Percentiles rank a stretch among this genome's conserved stretches.
Conservation (phyloP, 1,140 invertebrate species). For the Dendrolimus punctatus region DNA sequence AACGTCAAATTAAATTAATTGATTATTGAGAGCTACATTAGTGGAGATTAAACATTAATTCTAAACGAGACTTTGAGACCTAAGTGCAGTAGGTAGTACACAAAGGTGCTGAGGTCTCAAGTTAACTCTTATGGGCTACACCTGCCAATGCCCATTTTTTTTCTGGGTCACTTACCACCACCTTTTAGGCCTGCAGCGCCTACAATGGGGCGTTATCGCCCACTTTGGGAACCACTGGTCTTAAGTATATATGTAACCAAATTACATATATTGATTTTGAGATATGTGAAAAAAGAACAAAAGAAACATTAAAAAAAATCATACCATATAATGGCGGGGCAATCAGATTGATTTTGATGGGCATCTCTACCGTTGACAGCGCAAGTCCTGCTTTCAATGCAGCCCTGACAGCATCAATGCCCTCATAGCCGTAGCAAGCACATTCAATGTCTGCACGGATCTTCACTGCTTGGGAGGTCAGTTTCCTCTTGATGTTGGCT, state of each 20-base stretch:
- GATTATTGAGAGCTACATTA: too few relatives aligned
- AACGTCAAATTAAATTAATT: too few relatives aligned
- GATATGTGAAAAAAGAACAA: background rate
- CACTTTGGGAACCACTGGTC: too few relatives aligned
- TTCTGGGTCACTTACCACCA: too few relatives aligned
- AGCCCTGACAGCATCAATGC: slow-evolving; percentile 98
- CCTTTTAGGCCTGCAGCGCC: too few relatives aligned
- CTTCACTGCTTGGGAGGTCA: slow-evolving; percentile 98
- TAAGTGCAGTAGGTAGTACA: too few relatives aligned
- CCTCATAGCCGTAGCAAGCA: slow-evolving; percentile 98
- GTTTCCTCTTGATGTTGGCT: slow-evolving; percentile 95
- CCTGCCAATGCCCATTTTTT: too few relatives aligned
- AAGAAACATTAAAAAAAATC: slow-evolving; percentile 4
- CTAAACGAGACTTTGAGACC: too few relatives aligned
- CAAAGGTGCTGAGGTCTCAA: too few relatives aligned
- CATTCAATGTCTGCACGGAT: slow-evolving; percentile 98
- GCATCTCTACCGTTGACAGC: slow-evolving; percentile 92
- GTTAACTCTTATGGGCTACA: too few relatives aligned
- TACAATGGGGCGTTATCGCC: too few relatives aligned
- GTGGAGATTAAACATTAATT: too few relatives aligned
- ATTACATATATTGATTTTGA: background rate
- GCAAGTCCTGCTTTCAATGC: slow-evolving; percentile 94
- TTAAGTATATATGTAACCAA: background rate
- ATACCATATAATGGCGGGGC: slow-evolving; percentile 96
- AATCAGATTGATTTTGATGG: slow-evolving; percentile 99